Evolutionary conservation across 1,140 invertebrate species (phyloP).

Genomic region (Andricus grossulariae): DNA sequence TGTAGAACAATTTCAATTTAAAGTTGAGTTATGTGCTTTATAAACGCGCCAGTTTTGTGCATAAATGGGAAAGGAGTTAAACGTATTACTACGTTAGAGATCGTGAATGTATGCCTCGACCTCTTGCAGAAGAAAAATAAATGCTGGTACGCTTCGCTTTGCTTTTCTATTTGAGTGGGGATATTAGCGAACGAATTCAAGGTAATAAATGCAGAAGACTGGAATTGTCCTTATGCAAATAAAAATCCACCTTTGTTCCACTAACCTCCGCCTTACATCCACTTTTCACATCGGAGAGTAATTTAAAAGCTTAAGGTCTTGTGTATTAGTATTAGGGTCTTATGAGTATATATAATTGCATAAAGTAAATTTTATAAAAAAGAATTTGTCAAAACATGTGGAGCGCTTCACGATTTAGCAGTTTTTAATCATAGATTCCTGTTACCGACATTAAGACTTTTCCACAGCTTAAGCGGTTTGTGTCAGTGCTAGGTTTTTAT

Average conservation of each 20-base stretch:
- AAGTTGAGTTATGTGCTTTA: constrained; percentile 17
- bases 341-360: too few relatives aligned
- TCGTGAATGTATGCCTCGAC: constrained; percentile 38
- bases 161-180: constrained; percentile 47
- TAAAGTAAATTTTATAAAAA: too few relatives aligned
- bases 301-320: not conserved
- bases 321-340: too few relatives aligned
- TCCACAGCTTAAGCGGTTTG: too few relatives aligned
- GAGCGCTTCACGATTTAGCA: too few relatives aligned
- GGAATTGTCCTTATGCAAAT: constrained; percentile 48
- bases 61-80: constrained; percentile 16
- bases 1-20: constrained; percentile 8
- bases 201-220: constrained; percentile 43
- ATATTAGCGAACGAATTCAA: constrained; percentile 44
- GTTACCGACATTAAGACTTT: too few relatives aligned
- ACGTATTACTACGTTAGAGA: constrained; percentile 39
- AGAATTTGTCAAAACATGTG: not conserved
- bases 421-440: too few relatives aligned
- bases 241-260: constrained; percentile 46
- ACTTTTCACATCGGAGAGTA: not conserved
- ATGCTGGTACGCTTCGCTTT: constrained; percentile 37
- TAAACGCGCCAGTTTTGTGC: constrained; percentile 20
- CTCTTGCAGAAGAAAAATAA: constrained; percentile 39
- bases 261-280: not conserved
- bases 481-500: too few relatives aligned